A percentile compares a stretch with the other conserved stretches of the same genome.
These are phyloP conservation scores for Hippasteria phrygiana DNA, from an alignment of 53 echinoderm and acorn worm species.

Conservation along the genomic window DNA sequence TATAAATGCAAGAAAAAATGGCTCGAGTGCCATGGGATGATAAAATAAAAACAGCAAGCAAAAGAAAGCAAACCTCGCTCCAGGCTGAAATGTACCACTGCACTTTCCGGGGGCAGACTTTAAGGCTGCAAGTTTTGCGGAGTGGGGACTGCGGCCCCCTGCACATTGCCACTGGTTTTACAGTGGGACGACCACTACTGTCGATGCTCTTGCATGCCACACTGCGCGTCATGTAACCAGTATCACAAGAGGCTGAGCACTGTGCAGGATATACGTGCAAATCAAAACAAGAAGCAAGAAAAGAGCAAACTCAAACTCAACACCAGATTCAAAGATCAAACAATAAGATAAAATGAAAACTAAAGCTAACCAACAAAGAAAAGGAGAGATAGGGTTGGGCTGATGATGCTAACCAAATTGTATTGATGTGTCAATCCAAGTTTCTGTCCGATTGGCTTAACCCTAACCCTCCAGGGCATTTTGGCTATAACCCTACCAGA, in stretches of 20 bases:
- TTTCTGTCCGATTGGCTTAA: too few relatives aligned
- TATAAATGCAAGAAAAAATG: neutral
- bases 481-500: too few relatives aligned
- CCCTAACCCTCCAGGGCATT: too few relatives aligned
- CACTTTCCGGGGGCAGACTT: conserved; percentile 84
- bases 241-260: conserved; percentile 95
- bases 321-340: neutral
- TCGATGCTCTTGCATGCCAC: conserved; percentile 79
- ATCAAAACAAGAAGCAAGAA: conserved; percentile 28
- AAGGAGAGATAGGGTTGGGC: neutral
- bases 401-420: too few relatives aligned
- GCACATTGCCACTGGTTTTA: conserved; percentile 69
- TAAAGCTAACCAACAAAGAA: neutral
- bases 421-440: too few relatives aligned
- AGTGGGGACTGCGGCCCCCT: conserved; percentile 61
- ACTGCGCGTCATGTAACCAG: conserved; percentile 79
- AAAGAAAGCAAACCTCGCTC: conserved; percentile 87
- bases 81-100: conserved; percentile 99
- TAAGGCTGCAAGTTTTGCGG: conserved; percentile 76
- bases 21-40: neutral
- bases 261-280: conserved; percentile 50
- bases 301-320: neutral
- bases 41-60: conserved; percentile 25
- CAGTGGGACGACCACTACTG: conserved; percentile 66
- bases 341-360: neutral